These are phyloP conservation scores for Octodonta nipae DNA, from an alignment of 2,888 invertebrate genomes.

Conservation along the genomic window DNA sequence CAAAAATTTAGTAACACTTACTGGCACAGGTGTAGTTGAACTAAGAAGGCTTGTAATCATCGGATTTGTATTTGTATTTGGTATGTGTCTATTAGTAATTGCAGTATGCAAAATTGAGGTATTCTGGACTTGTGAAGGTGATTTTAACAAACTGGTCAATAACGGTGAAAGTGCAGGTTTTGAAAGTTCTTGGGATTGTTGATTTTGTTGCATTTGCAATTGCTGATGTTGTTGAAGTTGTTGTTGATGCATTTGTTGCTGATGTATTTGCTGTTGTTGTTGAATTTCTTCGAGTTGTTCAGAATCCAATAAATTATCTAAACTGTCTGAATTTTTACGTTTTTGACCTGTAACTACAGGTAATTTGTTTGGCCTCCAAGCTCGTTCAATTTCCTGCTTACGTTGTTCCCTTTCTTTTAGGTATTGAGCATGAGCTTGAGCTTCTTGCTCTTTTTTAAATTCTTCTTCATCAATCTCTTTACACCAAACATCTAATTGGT, in stretches of 20 bases:
- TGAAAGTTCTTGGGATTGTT: constrained; percentile 14
- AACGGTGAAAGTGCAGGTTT: constrained; percentile 55
- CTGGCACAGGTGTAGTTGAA: constrained; percentile 21
- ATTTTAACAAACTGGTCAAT: constrained; percentile 69
- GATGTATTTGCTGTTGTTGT: too few species aligned
- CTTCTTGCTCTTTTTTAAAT: constrained; percentile 55
- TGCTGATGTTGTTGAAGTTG: constrained; percentile 16
- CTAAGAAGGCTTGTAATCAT: constrained; percentile 44
- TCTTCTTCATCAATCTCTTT: constrained; percentile 59
- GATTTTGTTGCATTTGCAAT: constrained; percentile 13
- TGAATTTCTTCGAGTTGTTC: constrained; percentile 23
- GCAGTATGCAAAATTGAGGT: constrained; percentile 33
- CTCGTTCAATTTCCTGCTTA: constrained; percentile 46
- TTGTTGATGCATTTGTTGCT: constrained; percentile 23
- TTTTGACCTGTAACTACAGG: constrained; percentile 24
- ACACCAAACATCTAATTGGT: constrained; percentile 62
- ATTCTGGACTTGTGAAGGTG: constrained; percentile 42
- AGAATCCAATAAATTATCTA: constrained; percentile 26
- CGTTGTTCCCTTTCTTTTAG: constrained; percentile 52
- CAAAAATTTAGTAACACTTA: too few species aligned
- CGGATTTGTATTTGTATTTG: constrained; percentile 29
- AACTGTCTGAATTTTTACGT: constrained; percentile 30
- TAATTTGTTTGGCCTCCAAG: constrained; percentile 41
- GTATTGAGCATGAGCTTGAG: constrained; percentile 47
- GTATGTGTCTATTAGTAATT: constrained; percentile 33